Percentiles rank a stretch among this genome's conserved stretches.
Conservation (phyloP, 2,888 invertebrate species). For the Ochlodes sylvanus region DNA sequence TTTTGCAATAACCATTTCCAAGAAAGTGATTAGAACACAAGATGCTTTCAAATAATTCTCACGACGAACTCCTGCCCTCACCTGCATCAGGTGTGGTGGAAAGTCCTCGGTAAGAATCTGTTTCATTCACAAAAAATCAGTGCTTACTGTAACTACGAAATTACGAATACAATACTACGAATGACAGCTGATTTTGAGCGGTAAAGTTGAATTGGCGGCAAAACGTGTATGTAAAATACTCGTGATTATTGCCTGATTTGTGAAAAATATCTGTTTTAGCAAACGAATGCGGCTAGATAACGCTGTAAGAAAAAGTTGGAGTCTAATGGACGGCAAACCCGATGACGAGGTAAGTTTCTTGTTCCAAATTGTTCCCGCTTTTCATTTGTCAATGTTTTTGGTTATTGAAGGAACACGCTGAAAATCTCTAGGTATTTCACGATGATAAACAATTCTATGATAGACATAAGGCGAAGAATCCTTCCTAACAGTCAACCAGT, state of each 20-base stretch:
- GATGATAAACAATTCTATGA: too few species aligned
- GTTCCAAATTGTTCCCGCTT: constrained; percentile 65
- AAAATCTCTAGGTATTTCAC: neutral
- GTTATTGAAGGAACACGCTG: neutral
- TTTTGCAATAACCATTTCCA: constrained; percentile 28
- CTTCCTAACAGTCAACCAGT: neutral
- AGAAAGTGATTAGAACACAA: constrained; percentile 38
- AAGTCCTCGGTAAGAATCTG: constrained; percentile 66
- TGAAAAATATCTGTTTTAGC: constrained; percentile 54
- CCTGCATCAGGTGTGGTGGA: constrained; percentile 57
- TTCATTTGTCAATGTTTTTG: constrained; percentile 57
- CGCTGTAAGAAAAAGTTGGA: constrained; percentile 72
- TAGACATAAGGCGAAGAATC: too few species aligned
- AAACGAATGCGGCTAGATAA: constrained; percentile 67
- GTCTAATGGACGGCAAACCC: constrained; percentile 73
- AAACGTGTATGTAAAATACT: constrained; percentile 49
- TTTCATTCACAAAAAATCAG: constrained; percentile 42
- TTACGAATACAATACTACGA: constrained; percentile 43
- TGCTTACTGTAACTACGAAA: too few species aligned
- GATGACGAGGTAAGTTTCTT: constrained; percentile 69
- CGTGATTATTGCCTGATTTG: constrained; percentile 24
- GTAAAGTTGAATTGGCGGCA: constrained; percentile 79
- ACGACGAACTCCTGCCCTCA: constrained; percentile 57
- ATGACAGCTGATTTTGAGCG: constrained; percentile 80
- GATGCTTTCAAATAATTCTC: constrained; percentile 62